Base-by-base conservation (phyloP, 2,888 invertebrate species). In the Apotomis capreana region DNA sequence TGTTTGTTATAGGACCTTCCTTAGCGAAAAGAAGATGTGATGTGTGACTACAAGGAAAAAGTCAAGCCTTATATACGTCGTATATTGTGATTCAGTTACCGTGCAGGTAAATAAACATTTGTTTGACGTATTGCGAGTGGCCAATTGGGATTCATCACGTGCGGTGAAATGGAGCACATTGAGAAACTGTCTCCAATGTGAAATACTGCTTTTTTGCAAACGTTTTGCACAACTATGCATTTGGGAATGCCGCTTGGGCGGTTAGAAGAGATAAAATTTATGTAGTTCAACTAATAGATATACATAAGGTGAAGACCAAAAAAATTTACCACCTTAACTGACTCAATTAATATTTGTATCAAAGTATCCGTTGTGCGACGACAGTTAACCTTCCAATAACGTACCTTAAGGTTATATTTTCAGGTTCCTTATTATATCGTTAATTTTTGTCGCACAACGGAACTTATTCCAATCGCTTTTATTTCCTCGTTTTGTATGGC, bases 81-180 rank as follows among this genome's bases (percentile, higher is more conserved):
- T 85, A 82, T 87, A 89, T 92, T 92, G 86, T 84, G 76, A 93
- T 93, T 91, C 92, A 87, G 76, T 80, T 83, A 84, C 83, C 91
- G 92, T 91, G 75, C 85, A 75, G 74, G 81, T 81, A 88, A 89
- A 85, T 85, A 82, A 85, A 83, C 89, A 87, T 89, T 90, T 91
- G 89, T 89, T 90, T 91, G 89, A 89, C 83, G 84, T 84, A 90
- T 90, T 87, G 88, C 89, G 84, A 79, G 63, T 76, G 83, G 84
- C 87, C 92, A 88, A 83, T 92, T 91, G 87, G 90, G 89, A 92
- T 92, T 93, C 92, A 86, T 79, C 87, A 81, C 86, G 84, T 84
- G 78, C 76, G 80, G 89, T 89, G 92, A 93, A 93, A 92, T 93
- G 92, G 91, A 91, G 85, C 91, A 90, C 78, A 86, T 91, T 91